These are phyloP conservation scores for Caenorhabditis inopinata DNA, from an alignment of 1,140 invertebrate species.

Conservation along the genomic window DNA sequence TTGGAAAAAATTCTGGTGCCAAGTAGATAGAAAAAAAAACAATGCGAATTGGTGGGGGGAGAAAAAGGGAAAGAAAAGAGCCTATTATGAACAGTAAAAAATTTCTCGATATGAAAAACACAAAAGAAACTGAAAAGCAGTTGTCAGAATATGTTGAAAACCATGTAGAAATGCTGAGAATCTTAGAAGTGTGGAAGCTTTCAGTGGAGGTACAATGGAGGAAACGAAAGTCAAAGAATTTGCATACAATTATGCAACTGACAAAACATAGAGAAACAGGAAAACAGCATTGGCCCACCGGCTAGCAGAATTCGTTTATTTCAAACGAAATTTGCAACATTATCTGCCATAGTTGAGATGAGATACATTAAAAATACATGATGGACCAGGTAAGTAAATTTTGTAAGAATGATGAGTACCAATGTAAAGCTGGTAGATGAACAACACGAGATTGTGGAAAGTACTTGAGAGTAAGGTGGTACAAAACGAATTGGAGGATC, in stretches of 20 bases:
- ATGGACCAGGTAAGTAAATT: slow-evolving; percentile 30
- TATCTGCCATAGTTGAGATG: slow-evolving; percentile 1
- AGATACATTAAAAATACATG: slow-evolving; percentile 34
- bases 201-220: neutral
- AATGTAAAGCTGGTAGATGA: slow-evolving; percentile 21
- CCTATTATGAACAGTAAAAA: neutral
- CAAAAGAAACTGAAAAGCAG: slow-evolving; percentile 21
- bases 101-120: slow-evolving; percentile 11
- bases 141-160: slow-evolving; percentile 6
- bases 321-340: neutral
- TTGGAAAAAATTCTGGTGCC: neutral
- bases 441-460: slow-evolving; percentile 16
- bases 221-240: neutral
- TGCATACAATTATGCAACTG: neutral
- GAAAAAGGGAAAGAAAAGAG: neutral
- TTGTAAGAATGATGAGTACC: neutral
- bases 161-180: neutral
- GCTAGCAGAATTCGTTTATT: slow-evolving; percentile 2
- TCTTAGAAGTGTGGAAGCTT: slow-evolving; percentile 25
- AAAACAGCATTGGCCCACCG: neutral
- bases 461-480: no score
- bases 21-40: neutral
- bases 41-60: neutral
- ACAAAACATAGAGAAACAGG: neutral
- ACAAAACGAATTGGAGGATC: neutral